phyloP scores from a whole-genome alignment of 2,888 invertebrate genomes.

The Drosophila lacicola region DNA sequence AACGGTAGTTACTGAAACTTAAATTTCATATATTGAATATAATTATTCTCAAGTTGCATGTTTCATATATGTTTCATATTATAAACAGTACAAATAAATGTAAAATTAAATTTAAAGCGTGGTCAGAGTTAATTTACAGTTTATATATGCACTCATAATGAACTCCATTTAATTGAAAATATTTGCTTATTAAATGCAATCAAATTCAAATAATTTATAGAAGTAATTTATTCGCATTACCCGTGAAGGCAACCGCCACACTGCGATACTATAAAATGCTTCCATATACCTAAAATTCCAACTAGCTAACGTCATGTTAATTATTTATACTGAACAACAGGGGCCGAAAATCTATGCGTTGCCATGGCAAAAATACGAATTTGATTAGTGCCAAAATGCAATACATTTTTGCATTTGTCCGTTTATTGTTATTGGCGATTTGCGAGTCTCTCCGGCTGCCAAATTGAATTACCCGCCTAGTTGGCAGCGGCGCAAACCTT shows the following conservation, averaged over 20 bases:
- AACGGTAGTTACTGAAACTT: too few species aligned
- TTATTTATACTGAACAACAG: conserved; percentile 52
- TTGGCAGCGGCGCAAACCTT: conserved; percentile 53
- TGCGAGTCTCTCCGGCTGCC: conserved; percentile 23
- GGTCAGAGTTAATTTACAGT: conserved; percentile 4
- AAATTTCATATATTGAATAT: not conserved
- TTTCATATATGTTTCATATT: not conserved
- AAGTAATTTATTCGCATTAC: conserved; percentile 29
- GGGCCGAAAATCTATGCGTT: conserved; percentile 20
- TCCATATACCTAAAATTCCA: conserved; percentile 13
- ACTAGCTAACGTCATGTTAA: conserved; percentile 65
- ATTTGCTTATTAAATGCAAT: conserved; percentile 62
- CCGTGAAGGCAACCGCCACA: conserved; percentile 7
- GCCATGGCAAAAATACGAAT: conserved; percentile 21
- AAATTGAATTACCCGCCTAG: conserved; percentile 63
- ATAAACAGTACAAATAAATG: not conserved
- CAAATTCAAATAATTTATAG: conserved; percentile 56
- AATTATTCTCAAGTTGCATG: too few species aligned
- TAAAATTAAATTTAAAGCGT: not conserved
- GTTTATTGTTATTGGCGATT: conserved; percentile 62
- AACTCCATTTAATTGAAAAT: conserved; percentile 48
- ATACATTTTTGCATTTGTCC: conserved; percentile 27
- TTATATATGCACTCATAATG: conserved; percentile 35
- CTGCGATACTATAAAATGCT: not conserved
- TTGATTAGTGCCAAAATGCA: conserved; percentile 30